Percentiles rank a stretch among this genome's conserved stretches.
Evolutionary conservation across 23 tunicate species (phyloP).

Genomic region (Styela clava): DNA sequence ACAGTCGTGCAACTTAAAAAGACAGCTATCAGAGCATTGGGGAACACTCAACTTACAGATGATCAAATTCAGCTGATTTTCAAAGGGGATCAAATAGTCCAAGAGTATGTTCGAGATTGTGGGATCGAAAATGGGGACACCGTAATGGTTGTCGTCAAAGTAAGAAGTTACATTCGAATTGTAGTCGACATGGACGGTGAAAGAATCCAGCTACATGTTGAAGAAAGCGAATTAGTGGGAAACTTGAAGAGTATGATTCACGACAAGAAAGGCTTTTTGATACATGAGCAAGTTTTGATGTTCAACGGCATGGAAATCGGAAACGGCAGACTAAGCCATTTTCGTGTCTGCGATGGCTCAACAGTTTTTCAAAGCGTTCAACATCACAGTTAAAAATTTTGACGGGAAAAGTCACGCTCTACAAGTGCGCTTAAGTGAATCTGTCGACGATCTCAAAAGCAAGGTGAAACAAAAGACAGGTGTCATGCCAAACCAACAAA

Average conservation of each 20-base stretch:
- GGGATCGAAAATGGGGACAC: not conserved
- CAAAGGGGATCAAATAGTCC: not conserved
- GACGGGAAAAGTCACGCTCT: not conserved
- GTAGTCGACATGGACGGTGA: not conserved
- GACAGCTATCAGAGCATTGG: not conserved
- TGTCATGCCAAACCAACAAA: not conserved
- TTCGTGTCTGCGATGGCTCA: not conserved
- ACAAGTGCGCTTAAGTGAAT: not conserved
- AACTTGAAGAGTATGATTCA: not conserved
- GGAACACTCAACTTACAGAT: not conserved
- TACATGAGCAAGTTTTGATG: not conserved
- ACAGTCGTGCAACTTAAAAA: not conserved
- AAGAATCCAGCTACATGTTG: not conserved
- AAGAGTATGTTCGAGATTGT: not conserved
- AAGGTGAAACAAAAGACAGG: not conserved
- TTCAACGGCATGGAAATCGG: not conserved
- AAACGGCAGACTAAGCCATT: not conserved
- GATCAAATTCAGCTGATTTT: not conserved
- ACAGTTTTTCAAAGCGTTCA: not conserved
- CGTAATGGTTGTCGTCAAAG: not conserved
- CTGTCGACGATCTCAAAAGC: not conserved
- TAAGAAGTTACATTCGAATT: not conserved
- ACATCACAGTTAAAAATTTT: not conserved
- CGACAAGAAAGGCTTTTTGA: not conserved
- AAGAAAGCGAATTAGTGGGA: not conserved